These are phyloP conservation scores for Sinocyclocheilus grahami DNA, from an alignment of 2,113 vertebrate genomes.

Conservation along the genomic window DNA sequence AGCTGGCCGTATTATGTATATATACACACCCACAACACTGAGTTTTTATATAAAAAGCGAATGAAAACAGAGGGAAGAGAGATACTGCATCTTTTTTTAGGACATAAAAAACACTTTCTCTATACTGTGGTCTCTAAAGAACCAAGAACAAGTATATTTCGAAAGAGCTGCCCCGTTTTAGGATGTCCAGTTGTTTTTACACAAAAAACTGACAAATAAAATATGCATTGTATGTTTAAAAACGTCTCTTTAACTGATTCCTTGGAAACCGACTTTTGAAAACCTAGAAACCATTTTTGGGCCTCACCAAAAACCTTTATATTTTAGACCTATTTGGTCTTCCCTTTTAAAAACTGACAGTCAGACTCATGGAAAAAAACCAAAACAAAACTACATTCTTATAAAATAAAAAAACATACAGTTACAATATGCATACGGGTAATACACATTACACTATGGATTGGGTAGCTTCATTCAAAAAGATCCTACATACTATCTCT, in stretches of 20 bases:
- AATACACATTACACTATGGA: conserved; percentile 18
- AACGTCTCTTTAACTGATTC: not conserved
- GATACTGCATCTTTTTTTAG: not conserved
- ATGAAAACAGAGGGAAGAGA: not conserved
- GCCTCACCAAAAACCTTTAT: not conserved
- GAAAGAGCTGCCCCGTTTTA: conserved; percentile 35
- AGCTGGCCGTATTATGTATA: not conserved
- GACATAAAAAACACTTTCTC: conserved; percentile 10
- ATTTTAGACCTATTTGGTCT: not conserved
- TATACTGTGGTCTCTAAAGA: not conserved
- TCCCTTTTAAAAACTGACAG: not conserved
- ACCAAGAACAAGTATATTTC: conserved; percentile 13
- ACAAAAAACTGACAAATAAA: not conserved
- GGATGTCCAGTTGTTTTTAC: conserved; percentile 36
- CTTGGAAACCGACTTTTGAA: not conserved
- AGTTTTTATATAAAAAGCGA: not conserved
- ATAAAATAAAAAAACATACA: conserved; percentile 14
- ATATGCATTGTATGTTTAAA: conserved; percentile 26
- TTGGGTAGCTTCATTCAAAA: conserved; percentile 20
- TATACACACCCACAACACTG: not conserved
- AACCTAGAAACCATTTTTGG: not conserved
- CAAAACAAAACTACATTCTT: not conserved
- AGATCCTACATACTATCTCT: conserved; percentile 21
- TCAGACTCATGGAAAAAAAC: not conserved
- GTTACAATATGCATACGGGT: conserved; percentile 8